phyloP scores from a whole-genome alignment of 2,113 vertebrate species.

The Calyptomena viridis region DNA sequence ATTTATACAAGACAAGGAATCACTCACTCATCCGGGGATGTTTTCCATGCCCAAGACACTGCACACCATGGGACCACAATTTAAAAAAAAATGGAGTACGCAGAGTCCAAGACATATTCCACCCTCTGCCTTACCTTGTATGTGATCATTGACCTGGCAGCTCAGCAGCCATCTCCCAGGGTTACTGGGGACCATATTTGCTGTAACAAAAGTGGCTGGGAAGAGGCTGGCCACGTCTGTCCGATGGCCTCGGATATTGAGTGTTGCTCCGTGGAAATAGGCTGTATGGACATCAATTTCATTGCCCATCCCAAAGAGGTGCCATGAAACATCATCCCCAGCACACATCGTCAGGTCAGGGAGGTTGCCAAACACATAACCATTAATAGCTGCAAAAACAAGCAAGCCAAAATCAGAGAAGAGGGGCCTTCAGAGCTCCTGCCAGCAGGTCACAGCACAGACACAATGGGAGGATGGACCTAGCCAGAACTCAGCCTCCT shows the following conservation, averaged over 20 bases:
- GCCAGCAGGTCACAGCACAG: neutral
- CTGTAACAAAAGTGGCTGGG: slow-evolving; percentile 79
- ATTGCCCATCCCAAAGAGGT: slow-evolving; percentile 79
- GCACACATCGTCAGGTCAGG: slow-evolving; percentile 74
- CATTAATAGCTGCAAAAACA: slow-evolving; percentile 77
- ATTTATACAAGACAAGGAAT: neutral
- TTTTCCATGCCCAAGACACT: neutral
- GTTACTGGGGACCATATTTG: slow-evolving; percentile 71
- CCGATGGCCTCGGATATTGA: slow-evolving; percentile 69
- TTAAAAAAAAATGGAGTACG: neutral
- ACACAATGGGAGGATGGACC: fast-evolving
- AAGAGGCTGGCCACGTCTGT: slow-evolving; percentile 76
- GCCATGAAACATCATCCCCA: slow-evolving; percentile 71
- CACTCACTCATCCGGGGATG: neutral
- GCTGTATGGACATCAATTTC: slow-evolving; percentile 78
- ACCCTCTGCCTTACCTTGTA: slow-evolving; percentile 62
- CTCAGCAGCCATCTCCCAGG: slow-evolving; percentile 75
- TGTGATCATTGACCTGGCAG: slow-evolving; percentile 75
- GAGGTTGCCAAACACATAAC: slow-evolving; percentile 79
- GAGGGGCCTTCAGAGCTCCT: neutral
- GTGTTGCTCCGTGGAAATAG: slow-evolving; percentile 76
- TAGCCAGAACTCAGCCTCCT: neutral
- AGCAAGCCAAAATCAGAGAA: slow-evolving; percentile 12
- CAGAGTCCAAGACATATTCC: neutral
- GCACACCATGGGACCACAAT: neutral